A percentile compares a stretch with the other conserved stretches of the same genome.
phyloP scores from a whole-genome alignment of 2,797 vertebrate species.

The Crocodylus rhombifer region DNA sequence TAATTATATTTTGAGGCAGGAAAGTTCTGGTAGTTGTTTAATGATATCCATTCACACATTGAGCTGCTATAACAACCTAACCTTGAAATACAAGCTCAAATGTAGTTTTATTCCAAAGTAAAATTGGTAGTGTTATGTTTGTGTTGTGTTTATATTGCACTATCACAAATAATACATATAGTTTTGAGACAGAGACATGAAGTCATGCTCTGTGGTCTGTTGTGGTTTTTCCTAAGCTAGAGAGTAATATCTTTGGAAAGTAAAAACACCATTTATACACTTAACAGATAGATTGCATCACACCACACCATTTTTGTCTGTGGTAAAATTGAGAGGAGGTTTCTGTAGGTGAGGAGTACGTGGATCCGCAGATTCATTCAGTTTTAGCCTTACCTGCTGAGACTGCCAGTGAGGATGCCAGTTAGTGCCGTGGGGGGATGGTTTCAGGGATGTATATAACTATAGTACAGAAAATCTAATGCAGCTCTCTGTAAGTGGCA shows the following conservation, averaged over 20 bases:
- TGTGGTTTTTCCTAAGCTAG: not conserved
- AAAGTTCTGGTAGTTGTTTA: not conserved
- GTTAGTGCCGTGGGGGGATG: not conserved
- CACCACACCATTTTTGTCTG: not conserved
- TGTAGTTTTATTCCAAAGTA: not conserved
- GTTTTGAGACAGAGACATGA: not conserved
- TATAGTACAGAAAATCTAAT: not conserved
- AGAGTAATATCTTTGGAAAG: not conserved
- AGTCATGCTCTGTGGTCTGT: not conserved
- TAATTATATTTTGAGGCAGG: not conserved
- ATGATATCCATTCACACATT: not conserved
- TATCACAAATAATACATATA: no score
- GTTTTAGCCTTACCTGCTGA: not conserved
- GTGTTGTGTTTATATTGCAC: no score
- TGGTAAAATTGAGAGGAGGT: no score
- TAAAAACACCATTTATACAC: fast-evolving
- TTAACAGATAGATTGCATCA: not conserved
- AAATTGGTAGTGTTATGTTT: not conserved
- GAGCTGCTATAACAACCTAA: not conserved
- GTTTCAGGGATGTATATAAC: not conserved
- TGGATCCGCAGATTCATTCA: not conserved
- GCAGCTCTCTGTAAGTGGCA: not conserved
- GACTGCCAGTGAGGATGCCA: not conserved
- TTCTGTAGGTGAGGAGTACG: not conserved
- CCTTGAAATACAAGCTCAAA: not conserved